These are phyloP conservation scores for Tribolium madens DNA, from an alignment of 1,140 invertebrate genomes.

Conservation along the genomic window DNA sequence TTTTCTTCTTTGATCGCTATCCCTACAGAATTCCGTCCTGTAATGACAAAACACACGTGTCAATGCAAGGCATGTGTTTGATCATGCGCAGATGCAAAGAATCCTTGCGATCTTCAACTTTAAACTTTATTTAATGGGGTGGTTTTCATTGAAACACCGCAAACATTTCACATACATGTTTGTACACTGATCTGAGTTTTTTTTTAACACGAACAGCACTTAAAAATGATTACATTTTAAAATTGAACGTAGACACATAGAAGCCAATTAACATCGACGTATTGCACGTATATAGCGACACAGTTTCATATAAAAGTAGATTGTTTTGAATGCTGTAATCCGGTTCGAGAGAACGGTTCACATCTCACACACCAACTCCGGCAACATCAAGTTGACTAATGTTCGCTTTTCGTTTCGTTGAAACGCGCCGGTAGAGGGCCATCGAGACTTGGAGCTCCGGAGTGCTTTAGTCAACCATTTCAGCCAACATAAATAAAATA, in stretches of 20 bases:
- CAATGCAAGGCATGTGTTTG: slow-evolving; percentile 11
- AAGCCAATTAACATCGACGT: slow-evolving; percentile 13
- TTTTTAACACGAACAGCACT: slow-evolving; percentile 3
- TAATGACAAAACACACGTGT: slow-evolving; percentile 22
- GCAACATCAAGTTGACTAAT: slow-evolving; percentile 43
- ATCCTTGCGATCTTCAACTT: slow-evolving; percentile 4
- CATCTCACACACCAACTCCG: slow-evolving; percentile 7
- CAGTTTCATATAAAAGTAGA: neutral
- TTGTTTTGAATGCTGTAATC: slow-evolving; percentile 11
- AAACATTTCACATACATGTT: neutral
- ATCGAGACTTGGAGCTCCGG: slow-evolving; percentile 8
- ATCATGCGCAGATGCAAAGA: slow-evolving; percentile 25
- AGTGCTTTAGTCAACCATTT: neutral
- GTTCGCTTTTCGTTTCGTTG: slow-evolving; percentile 22
- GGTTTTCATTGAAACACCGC: neutral
- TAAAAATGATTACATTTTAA: slow-evolving; percentile 8
- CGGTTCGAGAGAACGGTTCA: neutral
- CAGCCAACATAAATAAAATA: slow-evolving; percentile 18
- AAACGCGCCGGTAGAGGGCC: slow-evolving; percentile 45
- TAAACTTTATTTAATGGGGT: slow-evolving; percentile 1
- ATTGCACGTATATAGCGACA: slow-evolving; percentile 20
- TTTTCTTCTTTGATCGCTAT: neutral
- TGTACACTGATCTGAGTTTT: neutral
- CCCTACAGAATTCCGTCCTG: neutral
- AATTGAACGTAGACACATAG: slow-evolving; percentile 9